phyloP scores from a whole-genome alignment of 2,888 invertebrate species.

The Ormia ochracea region DNA sequence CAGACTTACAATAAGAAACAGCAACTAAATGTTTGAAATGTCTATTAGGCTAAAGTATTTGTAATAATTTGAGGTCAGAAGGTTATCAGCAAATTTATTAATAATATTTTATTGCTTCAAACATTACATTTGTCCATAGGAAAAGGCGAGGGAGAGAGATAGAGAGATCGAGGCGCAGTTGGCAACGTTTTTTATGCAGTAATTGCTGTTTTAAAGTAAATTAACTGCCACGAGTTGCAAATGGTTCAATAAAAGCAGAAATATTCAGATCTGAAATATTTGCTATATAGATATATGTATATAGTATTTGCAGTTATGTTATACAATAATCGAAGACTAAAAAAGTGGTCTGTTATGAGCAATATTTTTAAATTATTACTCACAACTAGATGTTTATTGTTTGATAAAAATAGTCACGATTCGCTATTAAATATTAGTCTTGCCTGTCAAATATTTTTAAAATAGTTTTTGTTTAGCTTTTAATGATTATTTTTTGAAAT shows the following conservation, averaged over 20 bases:
- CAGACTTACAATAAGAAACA: constrained; percentile 27
- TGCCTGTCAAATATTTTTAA: constrained; percentile 31
- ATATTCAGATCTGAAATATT: constrained; percentile 12
- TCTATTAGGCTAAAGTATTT: constrained; percentile 59
- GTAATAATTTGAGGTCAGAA: constrained; percentile 61
- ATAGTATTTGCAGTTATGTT: not conserved
- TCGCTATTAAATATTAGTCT: constrained; percentile 50
- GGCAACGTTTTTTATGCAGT: constrained; percentile 7
- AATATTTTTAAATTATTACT: constrained; percentile 53
- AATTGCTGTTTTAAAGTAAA: not conserved
- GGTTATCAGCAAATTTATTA: constrained; percentile 63
- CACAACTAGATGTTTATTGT: constrained; percentile 56
- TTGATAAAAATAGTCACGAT: constrained; percentile 57
- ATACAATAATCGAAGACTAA: not conserved
- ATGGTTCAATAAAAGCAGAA: not conserved
- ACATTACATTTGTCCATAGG: constrained; percentile 16
- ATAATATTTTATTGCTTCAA: constrained; percentile 60
- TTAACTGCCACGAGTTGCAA: constrained; percentile 24
- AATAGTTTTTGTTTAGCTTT: not conserved
- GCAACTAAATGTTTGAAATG: constrained; percentile 52
- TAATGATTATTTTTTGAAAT: constrained; percentile 20
- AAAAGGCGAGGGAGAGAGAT: not conserved
- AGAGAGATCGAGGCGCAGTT: not conserved
- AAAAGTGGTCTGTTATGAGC: constrained; percentile 30
- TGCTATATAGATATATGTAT: not conserved